A percentile compares a stretch with the other conserved stretches of the same genome.
Evolutionary conservation across 2,888 invertebrate genomes (phyloP).

Genomic region (Piscicola geometra): DNA sequence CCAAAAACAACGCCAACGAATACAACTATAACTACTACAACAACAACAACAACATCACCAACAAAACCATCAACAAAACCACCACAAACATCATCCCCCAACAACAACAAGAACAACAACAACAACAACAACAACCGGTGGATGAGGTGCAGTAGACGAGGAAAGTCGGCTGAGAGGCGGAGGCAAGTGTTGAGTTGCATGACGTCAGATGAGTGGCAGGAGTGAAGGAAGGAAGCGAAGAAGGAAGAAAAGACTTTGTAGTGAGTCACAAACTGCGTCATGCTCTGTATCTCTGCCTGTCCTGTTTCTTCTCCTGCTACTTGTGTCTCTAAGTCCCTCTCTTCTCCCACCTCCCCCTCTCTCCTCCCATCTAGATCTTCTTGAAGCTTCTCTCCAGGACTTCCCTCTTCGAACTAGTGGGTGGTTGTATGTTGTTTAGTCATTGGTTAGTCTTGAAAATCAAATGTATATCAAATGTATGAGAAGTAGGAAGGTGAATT

Average conservation of each 20-base stretch:
- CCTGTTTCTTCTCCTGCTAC: conserved; percentile 51
- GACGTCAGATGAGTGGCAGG: neutral
- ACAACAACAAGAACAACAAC: neutral
- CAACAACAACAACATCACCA: neutral
- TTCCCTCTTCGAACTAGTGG: neutral
- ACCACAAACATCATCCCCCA: no score
- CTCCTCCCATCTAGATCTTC: neutral
- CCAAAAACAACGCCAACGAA: neutral
- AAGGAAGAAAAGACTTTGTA: conserved; percentile 6
- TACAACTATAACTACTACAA: neutral
- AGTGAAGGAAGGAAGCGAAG: conserved; percentile 12
- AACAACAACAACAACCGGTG: conserved; percentile 4
- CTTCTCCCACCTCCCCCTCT: neutral
- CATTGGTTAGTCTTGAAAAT: no score
- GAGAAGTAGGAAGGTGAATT: no score
- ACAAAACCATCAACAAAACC: neutral
- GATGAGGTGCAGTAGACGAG: conserved; percentile 12
- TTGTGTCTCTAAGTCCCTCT: conserved; percentile 46
- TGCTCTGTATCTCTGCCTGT: conserved; percentile 44
- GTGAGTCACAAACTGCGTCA: conserved; percentile 28
- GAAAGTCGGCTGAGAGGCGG: neutral
- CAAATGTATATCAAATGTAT: no score
- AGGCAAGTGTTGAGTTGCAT: neutral
- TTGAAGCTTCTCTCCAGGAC: no score
- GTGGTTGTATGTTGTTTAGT: no score